These are phyloP conservation scores for Dyspetes luteomarginatus DNA, from an alignment of 2,888 invertebrate species.

Conservation along the genomic window DNA sequence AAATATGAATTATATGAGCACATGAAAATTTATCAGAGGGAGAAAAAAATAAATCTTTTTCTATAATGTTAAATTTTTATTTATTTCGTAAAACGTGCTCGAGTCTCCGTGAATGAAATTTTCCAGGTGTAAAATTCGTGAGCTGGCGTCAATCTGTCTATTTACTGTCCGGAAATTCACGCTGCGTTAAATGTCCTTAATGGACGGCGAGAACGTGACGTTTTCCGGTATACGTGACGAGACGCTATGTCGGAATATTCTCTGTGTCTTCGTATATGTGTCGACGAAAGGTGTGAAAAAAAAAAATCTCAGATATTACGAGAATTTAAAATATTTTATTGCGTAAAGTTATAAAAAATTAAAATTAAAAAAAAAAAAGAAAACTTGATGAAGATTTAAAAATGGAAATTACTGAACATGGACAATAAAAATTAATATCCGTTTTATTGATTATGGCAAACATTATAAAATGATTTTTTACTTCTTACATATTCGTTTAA, in stretches of 20 bases:
- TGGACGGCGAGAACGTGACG: conserved; percentile 32
- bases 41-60: conserved; percentile 2
- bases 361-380: no score
- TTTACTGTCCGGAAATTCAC: conserved; percentile 55
- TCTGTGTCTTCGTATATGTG: not conserved
- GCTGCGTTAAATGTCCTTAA: conserved; percentile 50
- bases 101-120: conserved; percentile 22
- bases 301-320: not conserved
- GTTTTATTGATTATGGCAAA: no score
- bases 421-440: no score
- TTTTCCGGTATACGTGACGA: conserved; percentile 42
- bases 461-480: no score
- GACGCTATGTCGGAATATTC: not conserved
- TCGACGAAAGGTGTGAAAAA: not conserved
- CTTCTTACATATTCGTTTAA: no score
- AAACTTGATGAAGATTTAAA: no score
- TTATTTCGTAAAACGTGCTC: conserved; percentile 38
- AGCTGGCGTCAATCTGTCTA: conserved; percentile 22
- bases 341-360: no score
- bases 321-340: not conserved
- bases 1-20: not conserved
- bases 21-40: not conserved
- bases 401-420: no score
- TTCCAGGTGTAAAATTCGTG: conserved; percentile 55
- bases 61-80: not conserved